A percentile compares a stretch with the other conserved stretches of the same genome.
Conservation (phyloP, 2,797 vertebrate species). For the Macropodus opercularis region DNA sequence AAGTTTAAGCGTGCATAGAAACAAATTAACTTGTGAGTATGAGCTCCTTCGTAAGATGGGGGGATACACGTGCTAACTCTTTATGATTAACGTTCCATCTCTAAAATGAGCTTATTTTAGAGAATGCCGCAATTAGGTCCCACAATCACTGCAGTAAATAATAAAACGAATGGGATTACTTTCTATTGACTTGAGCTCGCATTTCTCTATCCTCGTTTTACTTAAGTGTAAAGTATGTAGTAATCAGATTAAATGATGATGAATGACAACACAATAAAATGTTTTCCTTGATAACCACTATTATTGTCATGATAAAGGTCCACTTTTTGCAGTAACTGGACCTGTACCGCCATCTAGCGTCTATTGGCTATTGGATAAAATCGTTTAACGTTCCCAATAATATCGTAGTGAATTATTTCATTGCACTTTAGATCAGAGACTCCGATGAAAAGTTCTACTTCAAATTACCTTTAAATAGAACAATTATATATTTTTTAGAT, state of each 20-base stretch:
- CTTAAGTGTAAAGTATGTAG: neutral
- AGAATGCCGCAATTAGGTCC: neutral
- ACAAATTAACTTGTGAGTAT: conserved; percentile 33
- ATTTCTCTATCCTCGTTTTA: neutral
- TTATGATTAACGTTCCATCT: neutral
- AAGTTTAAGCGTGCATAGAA: conserved; percentile 6
- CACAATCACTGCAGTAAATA: neutral
- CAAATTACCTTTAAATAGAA: neutral
- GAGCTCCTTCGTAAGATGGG: conserved; percentile 14
- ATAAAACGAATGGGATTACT: too few relatives aligned
- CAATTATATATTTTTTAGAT: neutral
- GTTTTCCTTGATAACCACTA: neutral
- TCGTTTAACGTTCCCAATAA: neutral
- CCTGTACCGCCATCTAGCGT: conserved; percentile 59
- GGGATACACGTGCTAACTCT: neutral
- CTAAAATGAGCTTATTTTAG: neutral
- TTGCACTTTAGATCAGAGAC: neutral
- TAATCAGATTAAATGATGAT: neutral
- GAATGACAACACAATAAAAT: neutral
- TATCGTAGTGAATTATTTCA: neutral
- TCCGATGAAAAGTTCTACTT: neutral
- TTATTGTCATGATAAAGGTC: neutral
- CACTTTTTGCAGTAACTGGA: neutral
- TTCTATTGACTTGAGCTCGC: neutral
- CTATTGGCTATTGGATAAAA: neutral